phyloP scores from a whole-genome alignment of 92 coral and sea anemone genomes.

The Anthopleura xanthogrammica region DNA sequence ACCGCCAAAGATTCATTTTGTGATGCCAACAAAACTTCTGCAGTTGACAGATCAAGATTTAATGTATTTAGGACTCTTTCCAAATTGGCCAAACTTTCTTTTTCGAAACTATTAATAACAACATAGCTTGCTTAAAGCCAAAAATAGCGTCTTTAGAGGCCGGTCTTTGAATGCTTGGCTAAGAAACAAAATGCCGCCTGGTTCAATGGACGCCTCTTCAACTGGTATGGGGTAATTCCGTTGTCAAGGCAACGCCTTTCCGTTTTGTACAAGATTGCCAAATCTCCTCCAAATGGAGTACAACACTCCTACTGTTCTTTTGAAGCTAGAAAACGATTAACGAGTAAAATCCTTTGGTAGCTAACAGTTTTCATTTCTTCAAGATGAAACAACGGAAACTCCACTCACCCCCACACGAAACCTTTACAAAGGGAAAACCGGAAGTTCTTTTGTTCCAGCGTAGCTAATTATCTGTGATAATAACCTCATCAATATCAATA shows the following conservation, averaged over 20 bases:
- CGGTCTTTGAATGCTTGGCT: not conserved
- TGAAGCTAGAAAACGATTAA: not conserved
- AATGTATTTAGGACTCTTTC: too few species aligned
- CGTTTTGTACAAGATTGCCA: not conserved
- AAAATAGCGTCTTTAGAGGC: not conserved
- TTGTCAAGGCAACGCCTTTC: not conserved
- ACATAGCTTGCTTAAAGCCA: not conserved
- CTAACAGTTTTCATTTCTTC: not conserved
- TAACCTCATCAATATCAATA: not conserved
- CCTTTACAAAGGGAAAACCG: not conserved
- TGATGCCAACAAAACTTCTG: too few species aligned
- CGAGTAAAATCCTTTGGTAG: not conserved
- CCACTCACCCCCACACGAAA: not conserved
- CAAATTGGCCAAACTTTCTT: too few species aligned
- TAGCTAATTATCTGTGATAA: not conserved
- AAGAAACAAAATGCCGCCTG: not conserved
- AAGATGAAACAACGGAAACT: conserved; percentile 1
- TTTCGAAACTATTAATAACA: not conserved
- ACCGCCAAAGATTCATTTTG: too few species aligned
- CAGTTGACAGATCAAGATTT: too few species aligned
- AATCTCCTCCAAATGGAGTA: not conserved
- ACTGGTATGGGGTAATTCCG: not conserved
- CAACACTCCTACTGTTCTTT: not conserved
- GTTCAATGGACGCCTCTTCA: not conserved
- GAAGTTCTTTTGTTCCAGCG: not conserved